Percentiles rank a stretch among this genome's conserved stretches.
These are phyloP conservation scores for Antedon bifida DNA, from an alignment of 35 echinoderm and acorn worm species.

Conservation along the genomic window DNA sequence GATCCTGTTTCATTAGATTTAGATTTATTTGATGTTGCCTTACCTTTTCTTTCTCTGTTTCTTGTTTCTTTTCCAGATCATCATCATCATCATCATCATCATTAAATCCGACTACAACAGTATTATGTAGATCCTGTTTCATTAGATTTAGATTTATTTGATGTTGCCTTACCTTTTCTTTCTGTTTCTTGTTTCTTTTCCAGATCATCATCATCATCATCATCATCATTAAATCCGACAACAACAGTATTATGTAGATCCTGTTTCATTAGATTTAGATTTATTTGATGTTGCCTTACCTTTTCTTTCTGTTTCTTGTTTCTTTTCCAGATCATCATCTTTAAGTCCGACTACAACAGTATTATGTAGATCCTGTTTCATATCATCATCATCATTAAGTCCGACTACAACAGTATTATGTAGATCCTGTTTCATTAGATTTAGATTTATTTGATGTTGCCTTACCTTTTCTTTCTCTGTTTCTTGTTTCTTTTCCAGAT, in stretches of 20 bases:
- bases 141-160: no score
- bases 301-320: conserved; percentile 16
- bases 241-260: conserved; percentile 63
- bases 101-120: conserved; percentile 37
- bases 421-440: no score
- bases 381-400: no score
- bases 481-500: no score
- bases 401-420: no score
- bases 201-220: conserved; percentile 1
- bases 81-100: not conserved
- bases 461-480: no score
- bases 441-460: no score
- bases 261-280: conserved; percentile 70
- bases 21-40: no score
- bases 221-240: conserved; percentile 21
- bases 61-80: conserved; percentile 7
- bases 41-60: conserved; percentile 17
- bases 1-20: no score
- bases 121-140: conserved; percentile 73
- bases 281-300: no score
- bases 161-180: conserved; percentile 9
- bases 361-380: conserved; percentile 74
- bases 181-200: conserved; percentile 12
- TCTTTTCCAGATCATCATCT: not conserved
- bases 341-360: conserved; percentile 40